These are phyloP conservation scores for Malurus leucopterus DNA, from an alignment of 2,797 vertebrate species.

Conservation along the genomic window DNA sequence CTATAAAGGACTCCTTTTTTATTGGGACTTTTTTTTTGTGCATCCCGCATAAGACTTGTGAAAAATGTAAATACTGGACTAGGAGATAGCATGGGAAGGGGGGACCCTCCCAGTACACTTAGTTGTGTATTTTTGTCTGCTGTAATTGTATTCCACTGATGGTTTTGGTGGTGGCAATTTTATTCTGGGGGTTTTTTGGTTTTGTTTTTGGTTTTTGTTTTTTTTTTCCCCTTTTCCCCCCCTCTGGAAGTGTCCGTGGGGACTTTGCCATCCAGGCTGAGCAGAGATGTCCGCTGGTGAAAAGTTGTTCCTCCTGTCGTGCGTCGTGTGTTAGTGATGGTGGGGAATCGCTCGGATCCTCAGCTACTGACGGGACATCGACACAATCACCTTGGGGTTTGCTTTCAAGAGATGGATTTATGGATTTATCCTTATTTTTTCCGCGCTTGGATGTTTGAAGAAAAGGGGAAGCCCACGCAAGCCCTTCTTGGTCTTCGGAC, in stretches of 20 bases:
- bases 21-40: constrained; percentile 15
- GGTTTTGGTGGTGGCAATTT: constrained; percentile 67
- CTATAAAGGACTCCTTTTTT: constrained; percentile 51
- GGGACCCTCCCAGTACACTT: constrained; percentile 76
- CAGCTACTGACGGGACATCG: not conserved
- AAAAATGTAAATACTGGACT: constrained; percentile 92
- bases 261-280: not conserved
- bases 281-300: not conserved
- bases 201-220: not conserved
- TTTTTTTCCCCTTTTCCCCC: not conserved
- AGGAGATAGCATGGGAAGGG: constrained; percentile 72
- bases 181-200: not conserved
- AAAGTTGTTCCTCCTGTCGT: not conserved
- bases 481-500: constrained; percentile 45
- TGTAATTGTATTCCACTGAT: constrained; percentile 81
- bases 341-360: not conserved
- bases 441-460: constrained; percentile 38
- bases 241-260: not conserved
- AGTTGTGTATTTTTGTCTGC: constrained; percentile 82
- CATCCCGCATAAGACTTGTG: constrained; percentile 80
- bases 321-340: constrained; percentile 4
- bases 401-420: not conserved
- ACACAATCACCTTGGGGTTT: not conserved
- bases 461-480: constrained; percentile 25
- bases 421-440: not conserved